Evolutionary conservation across 1,140 invertebrate species (phyloP), one percentile per base, ranked within the genome.

Genomic region (Achatina immaculata): DNA sequence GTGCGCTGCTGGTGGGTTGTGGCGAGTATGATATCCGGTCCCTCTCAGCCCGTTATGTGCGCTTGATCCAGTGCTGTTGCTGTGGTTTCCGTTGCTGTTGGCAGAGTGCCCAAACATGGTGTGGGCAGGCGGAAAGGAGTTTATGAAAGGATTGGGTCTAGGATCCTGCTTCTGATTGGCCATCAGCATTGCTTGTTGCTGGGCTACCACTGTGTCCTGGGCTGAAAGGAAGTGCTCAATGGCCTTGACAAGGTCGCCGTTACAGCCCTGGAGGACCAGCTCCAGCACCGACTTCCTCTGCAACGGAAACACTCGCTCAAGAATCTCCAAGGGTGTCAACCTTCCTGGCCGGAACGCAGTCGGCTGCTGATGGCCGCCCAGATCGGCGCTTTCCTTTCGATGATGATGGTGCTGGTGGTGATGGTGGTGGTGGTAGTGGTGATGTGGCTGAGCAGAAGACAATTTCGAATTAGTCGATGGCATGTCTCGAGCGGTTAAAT

Each of bases 261-360:
- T 95, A 89, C 96, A 97, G 34, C 95, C 94, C 82, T 96, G 94
- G 16, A 97, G 91, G 16, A 97, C 95, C 75, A 98, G 90, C 86
- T 98, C 96, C 55, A 99, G 89, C 0, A 98, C 96, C 0, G 95
- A 94, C 21, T 95, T 93, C 45, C 93, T 90, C 89, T 98, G 97
- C 68, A 95, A 94, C 0, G 96, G 96, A 90, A 98, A 98, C 7
- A 98, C 91, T 68, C 95, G 94, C 7, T 94, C 93, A 48, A 98
- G 90, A 91, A 97, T 96, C 83, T 98, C 96, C 45, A 98, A 91
- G 0, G 95, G 95, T 6, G 93, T 93, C 51, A 95, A 92, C 34
- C 91, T 87, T 34, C 91, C 91, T 0, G 89, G 90, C 75, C 90
- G 75, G 85, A 87, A 89, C 16, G 76, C 31, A n/a, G 80, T 58